Percentiles rank a stretch among this genome's conserved stretches.
Conservation (phyloP, 2,113 vertebrate species). For the Eurypyga helias region DNA sequence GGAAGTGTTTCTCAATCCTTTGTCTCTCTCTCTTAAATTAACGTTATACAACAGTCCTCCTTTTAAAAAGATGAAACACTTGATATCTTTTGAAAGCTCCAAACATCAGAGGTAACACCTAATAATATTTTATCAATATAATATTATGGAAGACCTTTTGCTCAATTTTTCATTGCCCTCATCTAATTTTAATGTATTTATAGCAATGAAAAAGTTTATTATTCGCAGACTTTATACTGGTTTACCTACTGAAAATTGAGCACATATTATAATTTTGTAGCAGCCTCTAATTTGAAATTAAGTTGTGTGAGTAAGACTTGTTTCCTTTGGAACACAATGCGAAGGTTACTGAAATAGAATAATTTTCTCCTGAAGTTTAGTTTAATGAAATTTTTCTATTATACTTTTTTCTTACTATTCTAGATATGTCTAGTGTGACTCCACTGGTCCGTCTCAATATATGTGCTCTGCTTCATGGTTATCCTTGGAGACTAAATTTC, state of each 20-base stretch:
- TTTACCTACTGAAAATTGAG: not conserved
- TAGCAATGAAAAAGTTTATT: not conserved
- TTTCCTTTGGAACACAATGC: not conserved
- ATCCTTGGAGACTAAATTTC: not conserved
- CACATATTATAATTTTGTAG: accelerated
- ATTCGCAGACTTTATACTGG: not conserved
- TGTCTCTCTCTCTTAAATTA: not conserved
- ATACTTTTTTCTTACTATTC: not conserved
- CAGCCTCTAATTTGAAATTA: not conserved
- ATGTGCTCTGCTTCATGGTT: not conserved
- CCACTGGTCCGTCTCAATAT: not conserved
- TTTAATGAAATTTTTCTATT: not conserved
- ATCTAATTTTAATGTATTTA: not conserved
- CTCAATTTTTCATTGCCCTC: not conserved
- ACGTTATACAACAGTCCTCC: not conserved
- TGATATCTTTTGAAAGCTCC: not conserved
- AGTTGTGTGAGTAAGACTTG: not conserved
- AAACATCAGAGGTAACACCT: not conserved
- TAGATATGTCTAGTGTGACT: not conserved
- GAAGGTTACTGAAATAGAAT: not conserved
- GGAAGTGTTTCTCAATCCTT: not conserved
- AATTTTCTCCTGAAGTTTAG: not conserved
- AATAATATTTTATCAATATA: not conserved
- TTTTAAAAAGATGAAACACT: not conserved
- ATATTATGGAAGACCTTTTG: not conserved